Percentiles rank a stretch among this genome's conserved stretches.
These are phyloP conservation scores for Lasioglossum marginatum DNA, from an alignment of 2,888 invertebrate species.

Conservation along the genomic window DNA sequence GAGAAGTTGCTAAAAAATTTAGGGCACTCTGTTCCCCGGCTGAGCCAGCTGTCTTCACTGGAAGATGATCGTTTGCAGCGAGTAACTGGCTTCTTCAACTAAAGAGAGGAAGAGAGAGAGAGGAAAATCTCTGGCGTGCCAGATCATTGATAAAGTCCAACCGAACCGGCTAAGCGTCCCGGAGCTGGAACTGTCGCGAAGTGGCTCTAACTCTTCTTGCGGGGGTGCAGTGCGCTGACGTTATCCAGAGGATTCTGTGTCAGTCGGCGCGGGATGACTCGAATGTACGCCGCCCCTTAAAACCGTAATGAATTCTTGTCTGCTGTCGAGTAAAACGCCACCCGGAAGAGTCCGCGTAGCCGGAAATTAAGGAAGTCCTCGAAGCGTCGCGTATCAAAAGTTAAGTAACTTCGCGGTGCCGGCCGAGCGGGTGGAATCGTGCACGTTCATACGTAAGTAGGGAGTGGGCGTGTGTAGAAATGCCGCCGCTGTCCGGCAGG, in stretches of 20 bases:
- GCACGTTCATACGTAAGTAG: constrained; percentile 47
- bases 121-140: background rate
- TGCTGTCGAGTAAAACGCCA: constrained; percentile 70
- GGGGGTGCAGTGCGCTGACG: constrained; percentile 1
- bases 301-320: constrained; percentile 72
- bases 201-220: constrained; percentile 8
- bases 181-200: background rate
- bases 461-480: constrained; percentile 22
- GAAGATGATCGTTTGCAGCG: background rate
- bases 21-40: background rate
- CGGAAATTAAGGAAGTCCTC: constrained; percentile 74
- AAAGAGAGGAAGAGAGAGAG: background rate
- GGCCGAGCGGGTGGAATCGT: constrained; percentile 21
- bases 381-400: constrained; percentile 71
- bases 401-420: constrained; percentile 66
- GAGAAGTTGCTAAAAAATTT: background rate
- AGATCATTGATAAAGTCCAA: constrained; percentile 6
- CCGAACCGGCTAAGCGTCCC: background rate
- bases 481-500: constrained; percentile 29
- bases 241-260: constrained; percentile 28
- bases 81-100: background rate
- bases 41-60: constrained; percentile 4
- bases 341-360: constrained; percentile 69
- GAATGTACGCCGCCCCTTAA: constrained; percentile 64
- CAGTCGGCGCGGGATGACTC: constrained; percentile 15